These are phyloP conservation scores for Mobula birostris DNA, from an alignment of 2,113 vertebrate genomes.

Conservation along the genomic window DNA sequence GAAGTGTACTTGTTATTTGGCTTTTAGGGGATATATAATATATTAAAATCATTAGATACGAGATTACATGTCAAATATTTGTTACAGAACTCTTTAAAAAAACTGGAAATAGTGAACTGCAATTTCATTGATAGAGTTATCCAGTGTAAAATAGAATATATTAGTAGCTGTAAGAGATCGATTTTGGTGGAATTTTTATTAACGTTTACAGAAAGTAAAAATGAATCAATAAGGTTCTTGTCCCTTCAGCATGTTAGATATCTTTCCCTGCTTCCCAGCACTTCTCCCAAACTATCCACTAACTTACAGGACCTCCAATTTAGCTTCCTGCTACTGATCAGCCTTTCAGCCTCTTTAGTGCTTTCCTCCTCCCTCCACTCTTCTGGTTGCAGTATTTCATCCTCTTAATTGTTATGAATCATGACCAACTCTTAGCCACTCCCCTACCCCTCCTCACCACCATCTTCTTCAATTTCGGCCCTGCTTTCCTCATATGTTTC, in stretches of 20 bases:
- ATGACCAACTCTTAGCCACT: no score
- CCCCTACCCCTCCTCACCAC: no score
- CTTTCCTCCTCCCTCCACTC: no score
- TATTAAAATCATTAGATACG: background rate
- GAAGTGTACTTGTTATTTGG: background rate
- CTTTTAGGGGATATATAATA: background rate
- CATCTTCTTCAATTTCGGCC: no score
- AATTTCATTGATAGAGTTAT: background rate
- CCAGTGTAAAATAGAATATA: background rate
- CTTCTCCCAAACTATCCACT: background rate
- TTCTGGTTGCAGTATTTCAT: no score
- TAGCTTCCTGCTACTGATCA: background rate
- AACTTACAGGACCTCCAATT: background rate
- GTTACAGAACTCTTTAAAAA: background rate
- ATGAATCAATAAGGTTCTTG: background rate
- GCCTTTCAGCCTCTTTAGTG: background rate
- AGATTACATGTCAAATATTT: background rate
- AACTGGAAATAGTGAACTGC: background rate
- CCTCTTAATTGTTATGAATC: no score
- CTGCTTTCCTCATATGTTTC: background rate
- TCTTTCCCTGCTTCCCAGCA: background rate
- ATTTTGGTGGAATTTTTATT: background rate
- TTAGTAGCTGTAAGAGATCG: background rate
- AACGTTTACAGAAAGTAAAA: background rate
- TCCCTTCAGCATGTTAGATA: background rate